Base-by-base conservation (phyloP, 2,888 invertebrate species). In the Nebria salina region DNA sequence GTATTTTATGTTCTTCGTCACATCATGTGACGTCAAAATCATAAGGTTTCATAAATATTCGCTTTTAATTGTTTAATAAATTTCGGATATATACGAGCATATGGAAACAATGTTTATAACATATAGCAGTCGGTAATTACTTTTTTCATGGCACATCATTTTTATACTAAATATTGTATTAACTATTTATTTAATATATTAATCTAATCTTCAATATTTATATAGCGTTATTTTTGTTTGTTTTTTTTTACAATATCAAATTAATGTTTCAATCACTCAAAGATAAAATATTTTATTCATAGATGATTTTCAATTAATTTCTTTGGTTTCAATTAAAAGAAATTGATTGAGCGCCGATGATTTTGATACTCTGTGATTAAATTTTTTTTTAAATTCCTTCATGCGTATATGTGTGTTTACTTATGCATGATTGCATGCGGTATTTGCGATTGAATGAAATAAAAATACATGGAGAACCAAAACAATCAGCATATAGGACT, bases 1-100 rank as follows among this genome's bases (percentile, higher is more conserved):
- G 54, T 54, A 54, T 54, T 54, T 54, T 54, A 54, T 54, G 54
- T 54, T 54, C 54, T 54, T 54, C 13, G 54, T 54, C 54, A 54
- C 54, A 54, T 54, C 7, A 54, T 54, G 54, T 13, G 54, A 13
- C 54, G 54, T 54, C 54, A 54, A 8, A 54, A 54, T 54, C 54
- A 54, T 54, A 54, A 54, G 54, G 54, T 54, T 54, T 54, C 54
- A 54, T 54, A 54, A 54, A 54, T 54, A 54, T 54, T 54, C 54
- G 13, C 54, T 54, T 54, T 54, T 54, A 54, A 54, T 54, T 54
- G 54, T 54, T 54, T 54, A 54, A 54, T 54, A 54, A 54, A 54
- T 54, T 54, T 54, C 13, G 11, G 54, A 13, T 7, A 54, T 11
- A 54, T 13, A 54, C 54, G 54, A 54, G 54, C 54, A 7, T 54